Evolutionary conservation across 2,797 vertebrate genomes (phyloP).

Genomic region (Pelobates cultripes): DNA sequence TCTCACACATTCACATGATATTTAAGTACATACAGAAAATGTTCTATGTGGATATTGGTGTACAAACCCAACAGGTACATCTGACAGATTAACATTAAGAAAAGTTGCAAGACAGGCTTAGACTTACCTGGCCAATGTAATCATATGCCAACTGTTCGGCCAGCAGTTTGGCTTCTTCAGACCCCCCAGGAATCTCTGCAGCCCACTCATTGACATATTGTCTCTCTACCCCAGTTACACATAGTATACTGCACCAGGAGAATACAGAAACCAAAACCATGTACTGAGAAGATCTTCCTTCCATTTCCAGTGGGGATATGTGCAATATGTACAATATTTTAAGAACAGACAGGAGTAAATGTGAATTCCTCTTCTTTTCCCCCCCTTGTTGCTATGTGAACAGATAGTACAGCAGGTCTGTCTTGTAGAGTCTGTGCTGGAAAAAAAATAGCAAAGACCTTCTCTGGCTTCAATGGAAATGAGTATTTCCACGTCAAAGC

Average conservation of each 20-base stretch:
- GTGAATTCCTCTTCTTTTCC: constrained; percentile 36
- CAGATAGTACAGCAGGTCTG: constrained; percentile 42
- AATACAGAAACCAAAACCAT: constrained; percentile 72
- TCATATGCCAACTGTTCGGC: constrained; percentile 89
- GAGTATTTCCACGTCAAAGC: constrained; percentile 86
- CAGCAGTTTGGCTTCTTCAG: constrained; percentile 80
- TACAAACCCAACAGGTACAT: no score
- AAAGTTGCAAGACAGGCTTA: constrained; percentile 58
- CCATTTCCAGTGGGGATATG: constrained; percentile 69
- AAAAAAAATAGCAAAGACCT: constrained; percentile 57
- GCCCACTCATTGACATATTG: constrained; percentile 98
- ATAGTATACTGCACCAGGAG: constrained; percentile 65
- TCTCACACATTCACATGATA: background rate
- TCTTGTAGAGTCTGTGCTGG: constrained; percentile 54
- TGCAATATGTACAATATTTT: constrained; percentile 14
- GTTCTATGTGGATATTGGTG: no score
- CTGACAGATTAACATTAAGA: background rate
- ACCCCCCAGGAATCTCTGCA: constrained; percentile 89
- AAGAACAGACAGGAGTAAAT: background rate
- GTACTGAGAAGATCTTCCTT: constrained; percentile 72
- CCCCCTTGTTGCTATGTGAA: constrained; percentile 38
- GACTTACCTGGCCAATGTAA: constrained; percentile 89
- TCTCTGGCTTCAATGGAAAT: constrained; percentile 69
- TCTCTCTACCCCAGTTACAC: constrained; percentile 69
- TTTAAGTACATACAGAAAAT: no score